Conservation (phyloP, 2,888 invertebrate species). For the Ceratothoa steindachneri region DNA sequence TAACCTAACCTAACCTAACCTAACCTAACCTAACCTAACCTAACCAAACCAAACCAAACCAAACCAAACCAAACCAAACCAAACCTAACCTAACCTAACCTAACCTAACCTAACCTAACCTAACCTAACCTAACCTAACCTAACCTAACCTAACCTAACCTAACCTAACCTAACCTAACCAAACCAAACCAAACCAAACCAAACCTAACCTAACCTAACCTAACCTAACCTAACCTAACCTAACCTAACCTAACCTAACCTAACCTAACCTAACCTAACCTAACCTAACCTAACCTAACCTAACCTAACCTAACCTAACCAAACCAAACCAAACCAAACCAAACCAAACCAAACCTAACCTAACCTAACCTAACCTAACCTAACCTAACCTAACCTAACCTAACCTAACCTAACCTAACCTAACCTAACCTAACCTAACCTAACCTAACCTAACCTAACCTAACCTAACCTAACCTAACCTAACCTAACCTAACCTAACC, state of each 20-base stretch:
- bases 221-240: not conserved
- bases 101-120: constrained; percentile 6
- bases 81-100: constrained; percentile 9
- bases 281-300: not conserved
- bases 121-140: constrained; percentile 11
- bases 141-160: constrained; percentile 7
- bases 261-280: not conserved
- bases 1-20: constrained; percentile 11
- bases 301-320: not conserved
- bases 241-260: not conserved
- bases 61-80: constrained; percentile 11
- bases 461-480: not conserved
- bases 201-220: constrained; percentile 2
- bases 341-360: not conserved
- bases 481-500: not conserved
- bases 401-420: not conserved
- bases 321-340: not conserved
- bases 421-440: not conserved
- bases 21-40: constrained; percentile 6
- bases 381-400: not conserved
- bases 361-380: not conserved
- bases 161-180: constrained; percentile 11
- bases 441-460: not conserved
- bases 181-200: constrained; percentile 9
- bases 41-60: constrained; percentile 13